phyloP scores from a whole-genome alignment of 2,113 vertebrate species.

The Dromas ardeola region DNA sequence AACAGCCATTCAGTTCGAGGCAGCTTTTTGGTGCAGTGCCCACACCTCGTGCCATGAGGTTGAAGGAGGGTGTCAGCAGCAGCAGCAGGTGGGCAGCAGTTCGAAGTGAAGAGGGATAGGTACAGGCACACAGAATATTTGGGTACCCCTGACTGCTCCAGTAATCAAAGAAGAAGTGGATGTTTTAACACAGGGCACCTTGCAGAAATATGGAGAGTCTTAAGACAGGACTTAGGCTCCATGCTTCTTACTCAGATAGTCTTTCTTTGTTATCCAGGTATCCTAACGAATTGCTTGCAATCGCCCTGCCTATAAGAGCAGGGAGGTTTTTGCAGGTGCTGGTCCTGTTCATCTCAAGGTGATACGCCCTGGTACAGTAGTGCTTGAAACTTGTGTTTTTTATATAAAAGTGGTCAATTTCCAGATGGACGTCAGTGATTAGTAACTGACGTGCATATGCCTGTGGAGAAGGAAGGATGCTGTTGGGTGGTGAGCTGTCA shows the following conservation, averaged over 20 bases:
- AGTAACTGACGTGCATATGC: background rate
- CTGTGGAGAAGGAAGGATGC: background rate
- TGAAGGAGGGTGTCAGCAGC: background rate
- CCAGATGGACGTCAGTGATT: background rate
- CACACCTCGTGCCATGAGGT: background rate
- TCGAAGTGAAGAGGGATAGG: background rate
- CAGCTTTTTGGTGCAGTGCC: background rate
- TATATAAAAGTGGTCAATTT: background rate
- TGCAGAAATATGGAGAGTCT: background rate
- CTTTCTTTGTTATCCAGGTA: background rate
- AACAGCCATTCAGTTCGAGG: background rate
- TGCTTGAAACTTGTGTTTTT: background rate
- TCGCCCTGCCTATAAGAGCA: background rate
- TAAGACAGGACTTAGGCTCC: background rate
- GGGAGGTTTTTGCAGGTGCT: background rate
- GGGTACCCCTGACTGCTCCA: background rate
- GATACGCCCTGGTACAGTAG: background rate
- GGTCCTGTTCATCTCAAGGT: background rate
- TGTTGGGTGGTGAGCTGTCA: background rate
- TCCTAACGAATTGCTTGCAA: background rate
- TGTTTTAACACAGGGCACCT: background rate
- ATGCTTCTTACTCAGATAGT: background rate
- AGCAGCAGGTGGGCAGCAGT: background rate
- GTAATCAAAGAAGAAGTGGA: background rate
- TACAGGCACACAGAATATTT: background rate